phyloP scores from a whole-genome alignment of 2,888 invertebrate species.

The Tromatobia lineatoria region DNA sequence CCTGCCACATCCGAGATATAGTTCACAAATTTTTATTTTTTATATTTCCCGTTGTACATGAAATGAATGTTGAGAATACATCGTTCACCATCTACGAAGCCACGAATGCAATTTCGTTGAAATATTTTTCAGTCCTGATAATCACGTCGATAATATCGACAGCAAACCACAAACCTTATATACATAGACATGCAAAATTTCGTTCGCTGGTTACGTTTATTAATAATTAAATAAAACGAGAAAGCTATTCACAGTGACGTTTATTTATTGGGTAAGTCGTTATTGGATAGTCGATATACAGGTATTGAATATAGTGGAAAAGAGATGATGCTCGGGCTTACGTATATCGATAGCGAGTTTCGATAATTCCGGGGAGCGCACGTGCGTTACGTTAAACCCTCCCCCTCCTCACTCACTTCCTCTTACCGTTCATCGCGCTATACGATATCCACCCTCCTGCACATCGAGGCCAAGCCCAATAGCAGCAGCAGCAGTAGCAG shows the following conservation, averaged over 20 bases:
- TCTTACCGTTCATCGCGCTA: slow-evolving; percentile 2
- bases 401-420: background rate
- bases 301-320: slow-evolving; percentile 10
- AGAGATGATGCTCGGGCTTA: slow-evolving; percentile 11
- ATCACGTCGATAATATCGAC: no score
- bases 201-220: background rate
- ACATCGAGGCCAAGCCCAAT: slow-evolving; percentile 16
- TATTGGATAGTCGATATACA: slow-evolving; percentile 5
- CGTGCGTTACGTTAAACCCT: slow-evolving; percentile 33
- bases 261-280: background rate
- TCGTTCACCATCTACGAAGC: no score
- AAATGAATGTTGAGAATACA: no score
- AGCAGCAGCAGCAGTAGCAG: slow-evolving; percentile 21
- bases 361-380: slow-evolving; percentile 38
- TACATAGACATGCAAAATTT: no score
- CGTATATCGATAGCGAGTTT: slow-evolving; percentile 29
- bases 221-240: slow-evolving; percentile 1
- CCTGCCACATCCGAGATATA: no score
- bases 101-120: no score
- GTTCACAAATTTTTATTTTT: no score
- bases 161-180: no score
- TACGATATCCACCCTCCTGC: slow-evolving; percentile 27
- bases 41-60: no score
- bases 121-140: no score
- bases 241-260: background rate